These are phyloP conservation scores for Halcyon chelicuti DNA, from an alignment of 2,797 vertebrate species.

Conservation along the genomic window DNA sequence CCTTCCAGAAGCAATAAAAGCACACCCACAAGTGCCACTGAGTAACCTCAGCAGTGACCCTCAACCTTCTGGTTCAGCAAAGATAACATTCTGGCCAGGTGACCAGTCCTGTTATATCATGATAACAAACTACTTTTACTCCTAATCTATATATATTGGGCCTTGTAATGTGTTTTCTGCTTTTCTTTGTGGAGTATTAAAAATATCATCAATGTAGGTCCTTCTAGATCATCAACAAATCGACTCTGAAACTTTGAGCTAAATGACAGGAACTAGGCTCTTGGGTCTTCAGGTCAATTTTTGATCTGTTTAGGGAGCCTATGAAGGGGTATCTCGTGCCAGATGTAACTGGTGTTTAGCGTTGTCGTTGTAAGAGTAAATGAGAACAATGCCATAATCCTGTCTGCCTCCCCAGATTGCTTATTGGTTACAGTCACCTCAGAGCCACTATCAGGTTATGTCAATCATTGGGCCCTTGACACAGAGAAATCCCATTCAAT, in stretches of 20 bases:
- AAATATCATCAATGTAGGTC: not conserved
- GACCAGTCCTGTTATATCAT: not conserved
- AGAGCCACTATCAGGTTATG: not conserved
- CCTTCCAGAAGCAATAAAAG: not conserved
- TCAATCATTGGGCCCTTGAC: conserved; percentile 41
- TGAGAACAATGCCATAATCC: not conserved
- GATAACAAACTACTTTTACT: not conserved
- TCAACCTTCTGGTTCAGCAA: not conserved
- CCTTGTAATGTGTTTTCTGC: not conserved
- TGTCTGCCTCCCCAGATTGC: not conserved
- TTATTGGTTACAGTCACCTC: not conserved
- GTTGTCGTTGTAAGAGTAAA: not conserved
- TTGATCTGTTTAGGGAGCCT: not conserved
- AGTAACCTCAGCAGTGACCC: not conserved
- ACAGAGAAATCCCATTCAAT: not conserved
- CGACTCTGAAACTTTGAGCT: not conserved
- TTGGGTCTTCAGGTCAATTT: not conserved
- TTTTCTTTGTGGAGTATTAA: not conserved
- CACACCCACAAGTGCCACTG: not conserved
- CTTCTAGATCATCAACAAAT: not conserved
- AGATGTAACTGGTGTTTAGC: not conserved
- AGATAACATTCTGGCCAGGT: not conserved
- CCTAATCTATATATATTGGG: fast-evolving
- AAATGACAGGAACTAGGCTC: not conserved
- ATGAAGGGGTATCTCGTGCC: not conserved